Base-by-base conservation (phyloP, 1,140 invertebrate genomes). In the Drosophila kikkawai region DNA sequence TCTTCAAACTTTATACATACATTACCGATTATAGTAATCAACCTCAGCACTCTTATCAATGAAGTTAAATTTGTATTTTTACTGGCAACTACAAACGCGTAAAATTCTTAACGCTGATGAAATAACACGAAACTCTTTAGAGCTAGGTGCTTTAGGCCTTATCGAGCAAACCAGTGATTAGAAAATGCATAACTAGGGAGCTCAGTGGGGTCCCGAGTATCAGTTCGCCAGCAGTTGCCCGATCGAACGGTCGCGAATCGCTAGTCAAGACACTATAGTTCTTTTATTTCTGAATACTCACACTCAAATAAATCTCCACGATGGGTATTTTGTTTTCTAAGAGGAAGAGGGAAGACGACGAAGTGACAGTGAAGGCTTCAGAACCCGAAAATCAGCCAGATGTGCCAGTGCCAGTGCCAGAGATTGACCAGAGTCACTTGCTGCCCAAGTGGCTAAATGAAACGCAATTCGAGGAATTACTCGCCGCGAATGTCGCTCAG, bases 361-460 rank as follows among this genome's bases (percentile, higher is more conserved):
- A 64, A 26, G 68, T 73, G 29, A 22, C 44, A 11, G 48, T 56
- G 4, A 9, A 36, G 12, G 34, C n/a, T 29, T 15, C 59, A 3
- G n/a, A 44, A 11, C 11, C 19, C 42, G 7, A 39, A 37, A 34
- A 42, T 22, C 32, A 36, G 5, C 39, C 12, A 13, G 26, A 32
- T 5, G 17, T 37, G 26, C 6, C 26, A 29, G 26, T 26, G n/a
- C 57, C 17, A 9, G 13, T 39, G 22, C 55, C 53, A 17, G 37
- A 32, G 22, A 51, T 71, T 32, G 50, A 56, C 13, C 55, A 41
- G 7, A 51, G 59, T 17, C 34, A 58, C 19, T 58, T 70, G 42
- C 58, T 76, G 17, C 93, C 93, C 48, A 19, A 80, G 39, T 94
- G 94, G 94, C 59, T 94, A 41, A 92, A 93, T 63, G 60, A 81